These are phyloP conservation scores for Bathynomus jamesi DNA, from an alignment of 1,140 invertebrate genomes.

Conservation along the genomic window DNA sequence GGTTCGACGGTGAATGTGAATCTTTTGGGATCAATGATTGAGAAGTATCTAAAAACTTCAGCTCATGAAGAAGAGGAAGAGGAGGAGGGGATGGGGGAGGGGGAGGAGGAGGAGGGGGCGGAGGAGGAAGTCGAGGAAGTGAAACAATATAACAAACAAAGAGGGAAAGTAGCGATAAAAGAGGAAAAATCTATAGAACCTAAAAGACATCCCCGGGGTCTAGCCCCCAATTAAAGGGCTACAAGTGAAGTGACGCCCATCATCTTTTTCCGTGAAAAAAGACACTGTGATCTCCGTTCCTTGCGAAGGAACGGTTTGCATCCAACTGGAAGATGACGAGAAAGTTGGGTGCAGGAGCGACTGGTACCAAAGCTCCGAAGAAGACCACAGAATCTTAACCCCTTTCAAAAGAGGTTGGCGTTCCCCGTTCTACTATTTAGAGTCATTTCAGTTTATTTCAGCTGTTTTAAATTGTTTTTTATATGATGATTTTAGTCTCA, in stretches of 20 bases:
- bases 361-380: not conserved
- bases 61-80: slow-evolving; percentile 16
- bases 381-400: slow-evolving; percentile 10
- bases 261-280: slow-evolving; percentile 1
- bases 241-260: slow-evolving; percentile 32
- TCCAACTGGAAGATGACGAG: slow-evolving; percentile 2
- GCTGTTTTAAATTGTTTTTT: slow-evolving; percentile 34
- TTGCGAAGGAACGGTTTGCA: not conserved
- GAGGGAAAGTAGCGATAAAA: slow-evolving; percentile 5
- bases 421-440: slow-evolving; percentile 10
- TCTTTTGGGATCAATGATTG: slow-evolving; percentile 30
- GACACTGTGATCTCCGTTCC: slow-evolving; percentile 10
- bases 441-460: slow-evolving; percentile 22
- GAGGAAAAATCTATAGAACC: not conserved
- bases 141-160: slow-evolving; percentile 13
- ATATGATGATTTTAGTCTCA: slow-evolving; percentile 25
- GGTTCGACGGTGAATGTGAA: slow-evolving; percentile 20
- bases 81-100: too few species aligned
- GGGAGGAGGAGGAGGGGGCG: slow-evolving; percentile 5
- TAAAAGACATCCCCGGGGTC: not conserved
- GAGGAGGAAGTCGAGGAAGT: not conserved
- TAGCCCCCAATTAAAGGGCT: slow-evolving; percentile 19
- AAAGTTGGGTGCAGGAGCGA: not conserved
- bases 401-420: slow-evolving; percentile 26
- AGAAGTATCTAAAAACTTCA: slow-evolving; percentile 24